Percentiles rank a stretch among this genome's conserved stretches.
Conservation (phyloP, 2,797 vertebrate species). For the Spondyliosoma cantharus region DNA sequence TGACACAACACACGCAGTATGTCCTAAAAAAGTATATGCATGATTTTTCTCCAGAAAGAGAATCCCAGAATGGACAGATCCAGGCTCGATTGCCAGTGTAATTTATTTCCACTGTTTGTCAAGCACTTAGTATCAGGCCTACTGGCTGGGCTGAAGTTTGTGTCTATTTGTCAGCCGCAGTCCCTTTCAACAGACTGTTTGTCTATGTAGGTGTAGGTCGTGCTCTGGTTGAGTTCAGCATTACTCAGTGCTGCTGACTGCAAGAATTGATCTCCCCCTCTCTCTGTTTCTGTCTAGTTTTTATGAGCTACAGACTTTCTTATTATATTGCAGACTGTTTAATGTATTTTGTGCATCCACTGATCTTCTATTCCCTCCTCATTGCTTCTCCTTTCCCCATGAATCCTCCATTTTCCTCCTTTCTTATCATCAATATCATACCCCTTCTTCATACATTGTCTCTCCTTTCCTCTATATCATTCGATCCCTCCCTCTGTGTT, state of each 20-base stretch:
- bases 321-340: conserved; percentile 21
- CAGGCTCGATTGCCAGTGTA: not conserved
- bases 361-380: conserved; percentile 9
- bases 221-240: conserved; percentile 41
- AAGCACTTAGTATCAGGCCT: not conserved
- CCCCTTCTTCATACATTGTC: not conserved
- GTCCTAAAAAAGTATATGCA: not conserved
- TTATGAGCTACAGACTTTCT: conserved; percentile 29
- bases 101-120: conserved; percentile 26
- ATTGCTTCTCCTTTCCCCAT: conserved; percentile 1
- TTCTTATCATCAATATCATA: conserved; percentile 1
- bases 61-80: no score
- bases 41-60: conserved; percentile 12
- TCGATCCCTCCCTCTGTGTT: conserved; percentile 19
- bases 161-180: conserved; percentile 21
- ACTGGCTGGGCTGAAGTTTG: not conserved
- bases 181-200: conserved; percentile 39
- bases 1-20: not conserved
- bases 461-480: not conserved
- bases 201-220: conserved; percentile 57
- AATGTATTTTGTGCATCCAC: conserved; percentile 25
- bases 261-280: conserved; percentile 19
- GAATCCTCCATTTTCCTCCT: not conserved
- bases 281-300: conserved; percentile 20
- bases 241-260: conserved; percentile 49